Evolutionary conservation across 1,140 invertebrate genomes (phyloP), one percentile per base, ranked within the genome.

Genomic region (Scaptodrosophila lebanonensis): DNA sequence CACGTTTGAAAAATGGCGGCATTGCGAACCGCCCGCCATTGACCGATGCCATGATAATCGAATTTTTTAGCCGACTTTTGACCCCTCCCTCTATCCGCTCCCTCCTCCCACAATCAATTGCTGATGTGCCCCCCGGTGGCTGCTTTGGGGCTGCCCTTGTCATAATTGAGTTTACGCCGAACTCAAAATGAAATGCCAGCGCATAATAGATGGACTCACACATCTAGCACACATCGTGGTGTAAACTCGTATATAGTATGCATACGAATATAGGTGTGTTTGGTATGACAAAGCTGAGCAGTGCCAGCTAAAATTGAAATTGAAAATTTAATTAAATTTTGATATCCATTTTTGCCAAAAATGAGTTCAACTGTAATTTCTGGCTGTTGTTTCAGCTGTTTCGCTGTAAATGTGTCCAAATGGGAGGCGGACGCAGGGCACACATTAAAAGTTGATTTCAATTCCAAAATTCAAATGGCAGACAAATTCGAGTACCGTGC

Each of bases 291-390:
- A 13, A 33, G 32, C 16, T 0, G 5, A 17, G 13, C 13, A 20
- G 8, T 43, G 32, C 11, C 25, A 35, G 53, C 54, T 30, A 54
- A 70, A 77, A 79, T 79, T 72, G 73, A 66, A 82, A 79, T 82
- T 79, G 73, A 82, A 82, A 79, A 73, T 82, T 79, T 82, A 79
- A 79, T 82, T 79, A 79, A 79, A 82, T 73, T 79, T 73, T 82
- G 75, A 79, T 79, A 82, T 82, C 66, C 73, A 69, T 30, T 63
- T 58, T 66, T 48, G 52, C 35, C 71, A 52, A 59, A 64, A 69
- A 73, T 73, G 75, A 66, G 68, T 79, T 56, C 73, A 79, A 45
- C 63, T 65, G 57, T 72, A 72, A 47, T 71, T 44, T 56, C 32
- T 32, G 29, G 27, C 25, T 30, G 33, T 45, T 27, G 58, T 48